Conservation (phyloP, 1,140 invertebrate genomes). For the Aphelinus atriplicis region DNA sequence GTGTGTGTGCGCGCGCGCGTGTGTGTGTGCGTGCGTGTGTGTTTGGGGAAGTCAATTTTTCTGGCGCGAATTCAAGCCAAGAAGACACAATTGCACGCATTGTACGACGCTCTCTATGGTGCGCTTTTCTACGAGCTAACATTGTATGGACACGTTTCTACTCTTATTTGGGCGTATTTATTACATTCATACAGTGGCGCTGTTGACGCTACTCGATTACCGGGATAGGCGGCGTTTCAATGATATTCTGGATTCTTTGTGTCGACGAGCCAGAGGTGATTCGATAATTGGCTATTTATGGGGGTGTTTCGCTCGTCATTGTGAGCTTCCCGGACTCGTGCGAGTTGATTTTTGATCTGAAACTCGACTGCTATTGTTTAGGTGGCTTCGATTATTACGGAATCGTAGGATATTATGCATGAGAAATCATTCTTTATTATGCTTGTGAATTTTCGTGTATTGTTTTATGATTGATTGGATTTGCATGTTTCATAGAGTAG, state of each 20-base stretch:
- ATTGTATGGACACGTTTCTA: slow-evolving; percentile 8
- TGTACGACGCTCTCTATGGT: not conserved
- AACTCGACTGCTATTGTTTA: no score
- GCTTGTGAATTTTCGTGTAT: no score
- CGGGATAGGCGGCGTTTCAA: slow-evolving; percentile 1
- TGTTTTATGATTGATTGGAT: no score
- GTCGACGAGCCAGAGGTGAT: not conserved
- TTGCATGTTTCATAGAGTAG: no score
- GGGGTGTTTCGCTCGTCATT: not conserved
- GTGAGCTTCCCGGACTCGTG: not conserved
- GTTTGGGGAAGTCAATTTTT: slow-evolving; percentile 52
- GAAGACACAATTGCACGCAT: slow-evolving; percentile 48
- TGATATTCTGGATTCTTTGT: slow-evolving; percentile 24
- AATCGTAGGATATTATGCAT: no score
- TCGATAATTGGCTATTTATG: slow-evolving; percentile 30
- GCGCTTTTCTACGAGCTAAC: slow-evolving; percentile 3
- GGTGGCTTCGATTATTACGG: no score
- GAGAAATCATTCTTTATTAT: no score
- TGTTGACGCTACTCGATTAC: slow-evolving; percentile 7
- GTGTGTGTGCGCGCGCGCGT: no score
- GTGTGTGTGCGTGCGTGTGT: not conserved
- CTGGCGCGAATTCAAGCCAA: slow-evolving; percentile 46
- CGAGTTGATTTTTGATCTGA: no score
- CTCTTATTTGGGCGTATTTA: not conserved
- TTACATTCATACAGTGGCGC: not conserved